phyloP scores from a whole-genome alignment of 2,888 invertebrate species.

The Chrysopilus asiliformis region DNA sequence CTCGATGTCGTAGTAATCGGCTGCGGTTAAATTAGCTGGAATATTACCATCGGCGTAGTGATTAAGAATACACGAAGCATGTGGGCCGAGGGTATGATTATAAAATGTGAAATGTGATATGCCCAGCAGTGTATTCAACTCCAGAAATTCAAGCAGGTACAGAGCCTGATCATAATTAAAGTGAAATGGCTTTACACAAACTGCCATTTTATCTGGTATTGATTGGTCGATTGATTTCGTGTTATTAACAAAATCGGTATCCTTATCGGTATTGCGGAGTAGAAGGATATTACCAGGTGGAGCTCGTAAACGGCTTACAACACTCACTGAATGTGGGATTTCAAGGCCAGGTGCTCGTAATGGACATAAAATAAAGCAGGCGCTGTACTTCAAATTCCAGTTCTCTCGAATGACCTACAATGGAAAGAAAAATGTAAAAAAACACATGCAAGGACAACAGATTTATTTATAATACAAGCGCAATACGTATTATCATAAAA shows the following conservation, averaged over 20 bases:
- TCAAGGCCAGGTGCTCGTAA: conserved; percentile 45
- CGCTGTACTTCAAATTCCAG: conserved; percentile 87
- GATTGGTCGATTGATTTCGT: conserved; percentile 24
- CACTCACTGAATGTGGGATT: conserved; percentile 54
- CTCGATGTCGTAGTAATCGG: conserved; percentile 20
- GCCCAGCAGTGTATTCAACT: conserved; percentile 70
- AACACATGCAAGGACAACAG: too few species aligned
- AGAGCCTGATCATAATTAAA: conserved; percentile 74
- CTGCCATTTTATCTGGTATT: conserved; percentile 46
- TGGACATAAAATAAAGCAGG: conserved; percentile 76
- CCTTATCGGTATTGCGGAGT: conserved; percentile 45
- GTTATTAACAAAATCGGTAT: conserved; percentile 27
- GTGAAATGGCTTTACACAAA: conserved; percentile 85
- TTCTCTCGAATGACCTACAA: conserved; percentile 72
- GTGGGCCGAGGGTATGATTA: conserved; percentile 72
- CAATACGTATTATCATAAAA: too few species aligned
- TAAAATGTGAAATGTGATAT: conserved; percentile 82
- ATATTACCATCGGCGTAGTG: conserved; percentile 40
- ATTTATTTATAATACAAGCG: too few species aligned
- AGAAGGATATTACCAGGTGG: conserved; percentile 51
- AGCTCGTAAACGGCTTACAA: conserved; percentile 46
- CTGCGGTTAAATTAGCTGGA: conserved; percentile 28
- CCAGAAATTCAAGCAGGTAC: conserved; percentile 79
- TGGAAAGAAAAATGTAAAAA: conserved; percentile 12
- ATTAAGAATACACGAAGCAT: conserved; percentile 62